Percentiles rank a stretch among this genome's conserved stretches.
phyloP scores from a whole-genome alignment of 2,113 vertebrate genomes.

The Phalacrocorax carbo region DNA sequence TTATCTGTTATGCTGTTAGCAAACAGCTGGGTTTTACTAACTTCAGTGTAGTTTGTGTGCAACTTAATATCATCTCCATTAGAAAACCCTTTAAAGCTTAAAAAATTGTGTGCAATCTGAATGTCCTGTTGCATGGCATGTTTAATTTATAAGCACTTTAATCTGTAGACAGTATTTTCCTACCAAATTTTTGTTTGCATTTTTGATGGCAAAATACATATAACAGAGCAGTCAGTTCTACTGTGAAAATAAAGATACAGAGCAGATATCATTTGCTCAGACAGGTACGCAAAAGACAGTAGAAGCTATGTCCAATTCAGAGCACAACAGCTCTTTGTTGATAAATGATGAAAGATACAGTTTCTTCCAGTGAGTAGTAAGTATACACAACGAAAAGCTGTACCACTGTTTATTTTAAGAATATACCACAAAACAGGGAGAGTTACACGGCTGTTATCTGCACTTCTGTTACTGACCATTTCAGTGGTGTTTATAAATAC shows the following conservation, averaged over 20 bases:
- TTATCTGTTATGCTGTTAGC: background rate
- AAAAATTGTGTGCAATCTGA: slow-evolving; percentile 16
- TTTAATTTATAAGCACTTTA: slow-evolving; percentile 27
- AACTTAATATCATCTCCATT: slow-evolving; percentile 26
- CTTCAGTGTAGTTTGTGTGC: background rate
- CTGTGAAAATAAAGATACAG: background rate
- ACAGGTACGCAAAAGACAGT: background rate
- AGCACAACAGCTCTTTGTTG: background rate
- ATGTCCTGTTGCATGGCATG: slow-evolving; percentile 4
- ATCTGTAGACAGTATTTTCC: background rate
- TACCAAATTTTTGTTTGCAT: background rate
- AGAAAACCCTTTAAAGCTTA: slow-evolving; percentile 41
- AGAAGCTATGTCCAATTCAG: background rate
- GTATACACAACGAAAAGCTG: background rate
- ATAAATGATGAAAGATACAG: background rate
- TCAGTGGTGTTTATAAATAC: background rate
- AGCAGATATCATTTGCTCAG: background rate
- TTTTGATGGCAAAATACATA: slow-evolving; percentile 1
- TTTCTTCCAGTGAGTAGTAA: background rate
- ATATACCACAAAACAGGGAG: background rate
- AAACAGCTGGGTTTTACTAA: background rate
- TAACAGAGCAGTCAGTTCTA: background rate
- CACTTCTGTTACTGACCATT: background rate
- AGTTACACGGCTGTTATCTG: background rate
- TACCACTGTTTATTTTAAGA: background rate